These are phyloP conservation scores for Chaetoderma sp. DNA, from an alignment of 2,888 invertebrate species.

Conservation along the genomic window DNA sequence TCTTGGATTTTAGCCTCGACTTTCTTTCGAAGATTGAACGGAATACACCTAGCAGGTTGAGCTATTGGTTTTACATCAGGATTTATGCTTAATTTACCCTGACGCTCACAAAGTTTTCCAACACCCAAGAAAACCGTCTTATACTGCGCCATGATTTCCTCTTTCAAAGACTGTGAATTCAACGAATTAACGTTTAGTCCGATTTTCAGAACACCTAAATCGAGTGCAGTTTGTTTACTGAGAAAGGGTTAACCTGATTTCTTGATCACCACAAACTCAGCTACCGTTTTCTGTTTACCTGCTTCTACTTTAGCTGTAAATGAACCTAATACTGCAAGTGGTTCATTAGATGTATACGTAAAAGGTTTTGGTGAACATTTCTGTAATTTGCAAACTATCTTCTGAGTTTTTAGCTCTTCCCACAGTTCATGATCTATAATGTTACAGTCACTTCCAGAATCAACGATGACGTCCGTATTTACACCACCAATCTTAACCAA, in stretches of 20 bases:
- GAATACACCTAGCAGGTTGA: slow-evolving; percentile 17
- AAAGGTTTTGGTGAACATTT: background rate
- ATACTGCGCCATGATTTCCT: no score
- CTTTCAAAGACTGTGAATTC: no score
- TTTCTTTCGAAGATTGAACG: slow-evolving; percentile 33
- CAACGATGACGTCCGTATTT: no score
- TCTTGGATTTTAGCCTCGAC: slow-evolving; percentile 31
- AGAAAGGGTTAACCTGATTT: background rate
- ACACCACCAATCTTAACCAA: no score
- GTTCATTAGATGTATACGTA: background rate
- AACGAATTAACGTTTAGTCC: no score
- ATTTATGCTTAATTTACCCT: slow-evolving; percentile 30
- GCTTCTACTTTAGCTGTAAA: background rate
- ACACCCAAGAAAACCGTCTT: no score
- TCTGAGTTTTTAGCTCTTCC: no score
- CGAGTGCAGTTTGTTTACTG: no score
- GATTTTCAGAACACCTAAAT: no score
- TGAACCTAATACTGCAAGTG: background rate
- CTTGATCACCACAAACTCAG: background rate
- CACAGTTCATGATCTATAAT: no score
- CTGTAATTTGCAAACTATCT: no score
- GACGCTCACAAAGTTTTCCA: slow-evolving; percentile 21
- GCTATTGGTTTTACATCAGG: slow-evolving; percentile 28
- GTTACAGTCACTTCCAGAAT: no score
- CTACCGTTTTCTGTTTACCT: background rate